Evolutionary conservation across 2,113 vertebrate genomes (phyloP).

Genomic region (Ictidomys tridecemlineatus): DNA sequence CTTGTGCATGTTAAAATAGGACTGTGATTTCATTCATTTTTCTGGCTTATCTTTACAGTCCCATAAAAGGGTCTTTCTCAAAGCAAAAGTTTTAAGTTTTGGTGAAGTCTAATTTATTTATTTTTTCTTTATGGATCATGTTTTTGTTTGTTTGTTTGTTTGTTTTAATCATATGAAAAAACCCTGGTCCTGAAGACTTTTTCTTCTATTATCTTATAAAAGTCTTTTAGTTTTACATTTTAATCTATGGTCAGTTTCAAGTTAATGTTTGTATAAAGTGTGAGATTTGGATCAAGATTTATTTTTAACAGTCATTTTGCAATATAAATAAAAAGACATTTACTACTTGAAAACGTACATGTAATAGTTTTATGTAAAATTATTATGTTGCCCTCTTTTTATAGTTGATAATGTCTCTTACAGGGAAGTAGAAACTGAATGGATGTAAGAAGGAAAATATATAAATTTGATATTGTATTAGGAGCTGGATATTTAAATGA

Average conservation of each 20-base stretch:
- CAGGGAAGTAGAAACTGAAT: neutral
- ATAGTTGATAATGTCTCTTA: neutral
- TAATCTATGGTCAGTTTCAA: neutral
- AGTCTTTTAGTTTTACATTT: neutral
- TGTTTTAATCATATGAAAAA: neutral
- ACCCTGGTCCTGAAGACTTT: neutral
- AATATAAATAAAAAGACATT: neutral
- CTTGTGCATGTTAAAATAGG: neutral
- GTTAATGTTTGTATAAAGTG: neutral
- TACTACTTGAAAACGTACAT: neutral
- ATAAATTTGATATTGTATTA: neutral
- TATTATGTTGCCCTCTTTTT: neutral
- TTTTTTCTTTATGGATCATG: neutral
- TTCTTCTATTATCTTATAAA: neutral
- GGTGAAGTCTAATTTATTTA: neutral
- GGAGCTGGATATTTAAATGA: neutral
- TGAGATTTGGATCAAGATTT: slow-evolving; percentile 36
- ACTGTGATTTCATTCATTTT: neutral
- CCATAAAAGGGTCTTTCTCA: neutral
- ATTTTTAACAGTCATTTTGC: slow-evolving; percentile 45
- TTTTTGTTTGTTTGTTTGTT: neutral
- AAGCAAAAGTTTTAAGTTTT: slow-evolving; percentile 27
- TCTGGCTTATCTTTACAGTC: neutral
- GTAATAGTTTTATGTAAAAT: neutral
- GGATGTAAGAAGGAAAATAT: slow-evolving; percentile 19